phyloP scores from a whole-genome alignment of 2,113 vertebrate genomes.

The Camarhynchus parvulus region DNA sequence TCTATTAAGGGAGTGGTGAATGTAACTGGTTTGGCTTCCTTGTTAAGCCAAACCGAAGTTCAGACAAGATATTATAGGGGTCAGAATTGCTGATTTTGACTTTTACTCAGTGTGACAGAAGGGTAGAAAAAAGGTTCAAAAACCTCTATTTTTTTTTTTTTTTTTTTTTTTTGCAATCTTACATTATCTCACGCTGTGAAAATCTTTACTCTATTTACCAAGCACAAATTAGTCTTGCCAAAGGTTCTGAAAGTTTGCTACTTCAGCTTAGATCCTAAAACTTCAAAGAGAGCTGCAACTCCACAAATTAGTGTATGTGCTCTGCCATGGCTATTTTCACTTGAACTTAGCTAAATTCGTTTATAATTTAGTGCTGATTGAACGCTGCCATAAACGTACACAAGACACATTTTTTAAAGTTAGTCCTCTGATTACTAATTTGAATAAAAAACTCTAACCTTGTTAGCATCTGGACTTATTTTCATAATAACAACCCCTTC shows the following conservation, averaged over 20 bases:
- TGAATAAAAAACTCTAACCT: conserved; percentile 94
- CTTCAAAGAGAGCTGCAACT: conserved; percentile 70
- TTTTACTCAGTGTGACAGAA: conserved; percentile 59
- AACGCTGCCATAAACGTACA: conserved; percentile 75
- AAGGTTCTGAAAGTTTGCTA: conserved; percentile 74
- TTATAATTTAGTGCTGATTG: conserved; percentile 81
- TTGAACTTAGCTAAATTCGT: conserved; percentile 76
- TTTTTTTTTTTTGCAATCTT: neutral
- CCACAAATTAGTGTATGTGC: conserved; percentile 43
- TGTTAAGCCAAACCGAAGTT: conserved; percentile 50
- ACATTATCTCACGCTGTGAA: conserved; percentile 66
- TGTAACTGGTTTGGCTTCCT: conserved; percentile 48
- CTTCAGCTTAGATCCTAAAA: conserved; percentile 48
- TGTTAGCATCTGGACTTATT: conserved; percentile 97
- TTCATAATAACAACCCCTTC: conserved; percentile 98
- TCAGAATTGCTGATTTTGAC: conserved; percentile 68
- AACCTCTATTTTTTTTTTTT: neutral
- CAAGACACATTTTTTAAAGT: conserved; percentile 81
- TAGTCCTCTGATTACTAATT: conserved; percentile 87
- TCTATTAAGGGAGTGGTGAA: conserved; percentile 47
- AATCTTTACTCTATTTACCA: conserved; percentile 77
- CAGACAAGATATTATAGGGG: conserved; percentile 51
- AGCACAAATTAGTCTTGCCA: conserved; percentile 75
- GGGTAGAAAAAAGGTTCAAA: conserved; percentile 41
- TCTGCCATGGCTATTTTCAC: conserved; percentile 64